Base-by-base conservation (phyloP, 2,888 invertebrate species). In the Escarpia spicata region DNA sequence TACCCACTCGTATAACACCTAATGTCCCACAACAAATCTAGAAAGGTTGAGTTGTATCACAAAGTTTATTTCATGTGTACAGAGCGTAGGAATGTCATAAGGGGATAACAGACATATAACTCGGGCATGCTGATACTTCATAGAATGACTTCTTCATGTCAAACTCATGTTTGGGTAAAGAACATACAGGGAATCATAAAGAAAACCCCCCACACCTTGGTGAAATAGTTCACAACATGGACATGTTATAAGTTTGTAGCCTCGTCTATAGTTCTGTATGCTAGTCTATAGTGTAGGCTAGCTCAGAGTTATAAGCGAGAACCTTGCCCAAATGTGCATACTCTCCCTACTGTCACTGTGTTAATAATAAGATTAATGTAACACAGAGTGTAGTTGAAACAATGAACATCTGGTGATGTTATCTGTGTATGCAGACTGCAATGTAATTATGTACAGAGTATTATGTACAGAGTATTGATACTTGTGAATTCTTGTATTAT, bases 401-500 rank as follows among this genome's bases (percentile, higher is more conserved):
- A n/a, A 75, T n/a, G 75, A 26, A 75, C 75, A 75, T 15, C 75
- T 26, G n/a, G 75, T 75, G 75, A n/a, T 6, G 75, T 75, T n/a
- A 75, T 75, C 75, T 75, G 75, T 75, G 26, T 75, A 75, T 19
- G 75, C 26, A 19, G 15, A 75, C 75, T 26, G 26, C 26, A 75
- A 26, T 75, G 26, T 75, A 75, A 75, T 75, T 75, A 75, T 75
- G 75, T 75, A 26, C 75, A 75, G 26, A 75, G 75, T 75, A 75
- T 75, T 75, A 75, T 75, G 75, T 75, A 75, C 75, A 75, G 75
- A 75, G 75, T 75, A 75, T 75, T 75, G 19, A 75, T 75, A 75
- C 75, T 75, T 75, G 75, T 26, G 75, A 75, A 75, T 75, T n/a
- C 75, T 75, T 75, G 75, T 75, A 75, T 75, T 75, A 75, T 75